phyloP scores from a whole-genome alignment of 2,113 vertebrate genomes.

The Sturnus vulgaris region DNA sequence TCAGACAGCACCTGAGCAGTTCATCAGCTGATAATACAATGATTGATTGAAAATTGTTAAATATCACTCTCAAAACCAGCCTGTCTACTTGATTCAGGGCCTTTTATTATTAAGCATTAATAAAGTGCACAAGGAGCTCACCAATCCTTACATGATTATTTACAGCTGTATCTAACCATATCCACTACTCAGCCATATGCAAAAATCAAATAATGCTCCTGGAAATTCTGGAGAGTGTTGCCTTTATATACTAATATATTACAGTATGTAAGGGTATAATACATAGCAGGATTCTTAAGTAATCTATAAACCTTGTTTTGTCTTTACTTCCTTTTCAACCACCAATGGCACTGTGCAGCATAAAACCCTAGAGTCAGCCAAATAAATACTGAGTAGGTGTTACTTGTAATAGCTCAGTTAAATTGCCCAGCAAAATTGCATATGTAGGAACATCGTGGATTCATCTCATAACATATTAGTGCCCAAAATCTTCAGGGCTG shows the following conservation, averaged over 20 bases:
- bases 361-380: not conserved
- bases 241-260: not conserved
- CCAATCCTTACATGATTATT: not conserved
- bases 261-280: rapidly evolving
- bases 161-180: not conserved
- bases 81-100: rapidly evolving
- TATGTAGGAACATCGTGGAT: not conserved
- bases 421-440: not conserved
- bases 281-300: not conserved
- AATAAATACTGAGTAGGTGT: not conserved
- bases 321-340: not conserved
- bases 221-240: not conserved
- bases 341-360: not conserved
- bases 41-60: not conserved
- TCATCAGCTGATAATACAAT: not conserved
- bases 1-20: not conserved
- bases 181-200: not conserved
- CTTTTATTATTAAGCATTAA: not conserved
- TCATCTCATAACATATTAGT: not conserved
- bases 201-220: not conserved
- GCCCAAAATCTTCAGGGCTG: not conserved
- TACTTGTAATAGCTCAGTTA: not conserved
- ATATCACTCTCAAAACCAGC: not conserved
- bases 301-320: not conserved
- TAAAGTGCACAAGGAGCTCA: not conserved